Evolutionary conservation across 2,797 vertebrate species (phyloP).

Genomic region (Serranus cabrilla): DNA sequence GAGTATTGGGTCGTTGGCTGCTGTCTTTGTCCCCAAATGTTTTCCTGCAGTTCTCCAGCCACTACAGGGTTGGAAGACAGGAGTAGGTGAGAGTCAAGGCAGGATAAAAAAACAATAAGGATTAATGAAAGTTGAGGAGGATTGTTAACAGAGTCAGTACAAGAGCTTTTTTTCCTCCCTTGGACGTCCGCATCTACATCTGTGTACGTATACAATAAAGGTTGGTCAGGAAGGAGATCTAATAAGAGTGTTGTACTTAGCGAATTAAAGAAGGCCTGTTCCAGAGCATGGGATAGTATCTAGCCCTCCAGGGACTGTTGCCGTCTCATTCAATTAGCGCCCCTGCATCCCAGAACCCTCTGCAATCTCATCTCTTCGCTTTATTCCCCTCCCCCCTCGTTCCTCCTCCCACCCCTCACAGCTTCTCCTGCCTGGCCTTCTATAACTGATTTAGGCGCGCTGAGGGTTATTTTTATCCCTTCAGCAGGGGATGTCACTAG

Average conservation of each 20-base stretch:
- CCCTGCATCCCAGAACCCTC: conserved; percentile 82
- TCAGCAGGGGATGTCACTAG: conserved; percentile 50
- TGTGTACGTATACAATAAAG: conserved; percentile 42
- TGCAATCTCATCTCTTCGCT: conserved; percentile 84
- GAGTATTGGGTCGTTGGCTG: conserved; percentile 87
- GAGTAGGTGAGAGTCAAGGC: conserved; percentile 7
- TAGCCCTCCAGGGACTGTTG: conserved; percentile 76
- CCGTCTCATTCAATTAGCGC: conserved; percentile 90
- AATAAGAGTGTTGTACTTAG: conserved; percentile 89
- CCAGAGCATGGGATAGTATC: conserved; percentile 72
- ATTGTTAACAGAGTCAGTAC: not conserved
- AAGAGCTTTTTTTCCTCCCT: not conserved
- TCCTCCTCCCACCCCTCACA: conserved; percentile 27
- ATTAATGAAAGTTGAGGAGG: conserved; percentile 6
- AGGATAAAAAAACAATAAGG: not conserved
- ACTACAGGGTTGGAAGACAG: conserved; percentile 82
- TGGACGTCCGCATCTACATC: conserved; percentile 28
- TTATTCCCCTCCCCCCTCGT: conserved; percentile 59
- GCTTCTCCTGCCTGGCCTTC: conserved; percentile 55
- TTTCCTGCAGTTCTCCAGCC: conserved; percentile 97
- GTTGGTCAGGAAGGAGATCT: conserved; percentile 81
- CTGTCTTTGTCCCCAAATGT: conserved; percentile 93
- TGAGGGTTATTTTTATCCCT: conserved; percentile 82
- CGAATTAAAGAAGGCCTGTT: conserved; percentile 86
- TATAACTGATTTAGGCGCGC: conserved; percentile 81